Conservation (phyloP, 1,140 invertebrate genomes). For the Dolichoris vasculosae region DNA sequence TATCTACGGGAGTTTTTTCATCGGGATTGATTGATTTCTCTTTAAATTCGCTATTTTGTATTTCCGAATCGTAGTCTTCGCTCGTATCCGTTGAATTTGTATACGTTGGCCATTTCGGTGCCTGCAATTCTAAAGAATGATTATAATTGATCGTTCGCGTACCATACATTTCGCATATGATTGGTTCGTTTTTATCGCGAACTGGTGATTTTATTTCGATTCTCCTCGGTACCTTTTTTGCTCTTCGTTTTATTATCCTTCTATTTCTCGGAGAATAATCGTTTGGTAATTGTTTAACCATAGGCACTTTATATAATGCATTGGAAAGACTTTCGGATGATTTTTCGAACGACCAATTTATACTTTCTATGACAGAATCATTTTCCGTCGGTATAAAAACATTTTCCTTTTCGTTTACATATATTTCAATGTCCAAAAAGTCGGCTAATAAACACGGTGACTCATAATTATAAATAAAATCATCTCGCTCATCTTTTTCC, state of each 20-base stretch:
- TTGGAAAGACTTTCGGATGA: neutral
- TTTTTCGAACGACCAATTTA: constrained; percentile 34
- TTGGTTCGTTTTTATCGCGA: neutral
- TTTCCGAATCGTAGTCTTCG: neutral
- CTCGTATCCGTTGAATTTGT: constrained; percentile 31
- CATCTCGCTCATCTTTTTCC: neutral
- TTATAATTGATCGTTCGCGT: constrained; percentile 59
- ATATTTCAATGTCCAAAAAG: constrained; percentile 44
- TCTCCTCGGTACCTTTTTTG: neutral
- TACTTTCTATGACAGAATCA: neutral
- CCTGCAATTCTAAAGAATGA: neutral
- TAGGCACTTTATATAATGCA: constrained; percentile 24
- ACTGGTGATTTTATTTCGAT: neutral
- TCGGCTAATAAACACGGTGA: constrained; percentile 26
- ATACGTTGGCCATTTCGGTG: neutral
- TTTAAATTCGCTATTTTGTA: neutral
- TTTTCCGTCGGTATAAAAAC: neutral
- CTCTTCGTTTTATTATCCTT: constrained; percentile 17
- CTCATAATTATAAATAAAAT: constrained; percentile 22
- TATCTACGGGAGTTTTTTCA: neutral
- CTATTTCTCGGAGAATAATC: neutral
- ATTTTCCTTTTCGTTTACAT: constrained; percentile 30
- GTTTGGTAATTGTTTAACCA: constrained; percentile 21
- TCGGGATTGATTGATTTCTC: neutral
- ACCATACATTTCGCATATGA: constrained; percentile 57